Percentiles rank a stretch among this genome's conserved stretches.
Evolutionary conservation across 2,888 invertebrate species (phyloP).

Genomic region (Fragum whitleyi): DNA sequence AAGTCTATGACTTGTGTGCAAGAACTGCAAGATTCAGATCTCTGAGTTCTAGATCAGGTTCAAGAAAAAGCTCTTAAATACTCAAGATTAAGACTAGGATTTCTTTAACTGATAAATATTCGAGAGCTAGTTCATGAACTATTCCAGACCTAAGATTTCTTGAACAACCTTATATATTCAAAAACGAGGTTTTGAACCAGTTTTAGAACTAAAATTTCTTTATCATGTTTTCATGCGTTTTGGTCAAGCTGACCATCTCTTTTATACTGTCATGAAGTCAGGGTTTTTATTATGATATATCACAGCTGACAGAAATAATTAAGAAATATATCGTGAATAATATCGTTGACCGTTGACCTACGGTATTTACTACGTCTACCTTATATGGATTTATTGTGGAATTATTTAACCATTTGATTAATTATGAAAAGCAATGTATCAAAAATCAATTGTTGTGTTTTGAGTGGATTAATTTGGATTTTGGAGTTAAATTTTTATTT

Average conservation of each 20-base stretch:
- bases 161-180: too few species aligned
- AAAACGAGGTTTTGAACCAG: too few species aligned
- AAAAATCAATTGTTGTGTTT: background rate
- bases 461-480: slow-evolving; percentile 3
- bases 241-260: background rate
- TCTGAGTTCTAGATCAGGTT: too few species aligned
- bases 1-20: too few species aligned
- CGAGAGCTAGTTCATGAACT: too few species aligned
- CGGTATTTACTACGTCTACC: background rate
- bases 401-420: background rate
- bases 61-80: too few species aligned
- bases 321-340: background rate
- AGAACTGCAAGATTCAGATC: too few species aligned
- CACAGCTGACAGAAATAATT: background rate
- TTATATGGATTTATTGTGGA: background rate
- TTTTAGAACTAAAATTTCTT: too few species aligned
- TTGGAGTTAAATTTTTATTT: background rate
- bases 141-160: too few species aligned
- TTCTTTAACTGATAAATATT: too few species aligned
- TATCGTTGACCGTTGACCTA: background rate
- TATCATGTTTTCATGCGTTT: too few species aligned
- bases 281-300: slow-evolving; percentile 1
- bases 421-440: background rate
- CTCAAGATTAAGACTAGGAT: too few species aligned
- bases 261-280: background rate